phyloP scores from a whole-genome alignment of 2,888 invertebrate genomes.

The Caenorhabditis sp. region DNA sequence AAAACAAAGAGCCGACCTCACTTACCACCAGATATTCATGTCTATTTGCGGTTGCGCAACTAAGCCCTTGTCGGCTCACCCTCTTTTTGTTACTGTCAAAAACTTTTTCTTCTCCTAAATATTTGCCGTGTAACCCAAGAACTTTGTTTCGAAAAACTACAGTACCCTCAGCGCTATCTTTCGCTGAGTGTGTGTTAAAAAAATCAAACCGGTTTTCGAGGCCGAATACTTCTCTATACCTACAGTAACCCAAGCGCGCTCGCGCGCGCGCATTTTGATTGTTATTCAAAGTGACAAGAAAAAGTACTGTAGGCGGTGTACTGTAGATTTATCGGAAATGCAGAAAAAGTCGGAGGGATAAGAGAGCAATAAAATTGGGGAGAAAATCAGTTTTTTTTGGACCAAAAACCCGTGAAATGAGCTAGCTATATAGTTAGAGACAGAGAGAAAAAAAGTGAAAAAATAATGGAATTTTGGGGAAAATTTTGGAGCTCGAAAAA shows the following conservation, averaged over 20 bases:
- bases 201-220: slow-evolving; percentile 5
- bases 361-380: neutral
- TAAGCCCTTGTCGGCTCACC: too few species aligned
- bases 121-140: too few species aligned
- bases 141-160: slow-evolving; percentile 2
- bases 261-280: slow-evolving; percentile 8
- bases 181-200: neutral
- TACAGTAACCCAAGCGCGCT: slow-evolving; percentile 1
- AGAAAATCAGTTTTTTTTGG: neutral
- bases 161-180: neutral
- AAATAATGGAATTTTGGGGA: neutral
- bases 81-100: too few species aligned
- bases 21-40: neutral
- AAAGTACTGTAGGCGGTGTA: neutral
- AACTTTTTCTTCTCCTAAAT: too few species aligned
- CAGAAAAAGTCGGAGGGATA: neutral
- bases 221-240: neutral
- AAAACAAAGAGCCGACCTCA: neutral
- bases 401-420: slow-evolving; percentile 7
- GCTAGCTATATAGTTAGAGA: slow-evolving; percentile 5
- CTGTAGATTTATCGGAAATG: neutral
- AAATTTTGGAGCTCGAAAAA: neutral
- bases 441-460: slow-evolving; percentile 3
- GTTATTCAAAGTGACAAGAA: slow-evolving; percentile 27
- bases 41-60: neutral